phyloP scores from a whole-genome alignment of 2,797 vertebrate species.

The Tadarida brasiliensis region DNA sequence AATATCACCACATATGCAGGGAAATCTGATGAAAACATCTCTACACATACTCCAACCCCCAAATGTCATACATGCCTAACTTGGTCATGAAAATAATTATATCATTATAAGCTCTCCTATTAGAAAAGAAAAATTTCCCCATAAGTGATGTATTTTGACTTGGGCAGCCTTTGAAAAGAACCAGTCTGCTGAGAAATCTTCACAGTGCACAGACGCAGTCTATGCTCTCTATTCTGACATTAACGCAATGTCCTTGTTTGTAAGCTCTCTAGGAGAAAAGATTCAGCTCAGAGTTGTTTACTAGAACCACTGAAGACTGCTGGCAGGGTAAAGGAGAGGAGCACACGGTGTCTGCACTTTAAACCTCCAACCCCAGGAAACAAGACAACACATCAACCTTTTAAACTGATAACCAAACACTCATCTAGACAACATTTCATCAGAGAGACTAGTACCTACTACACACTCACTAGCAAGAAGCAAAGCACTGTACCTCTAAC shows the following conservation, averaged over 20 bases:
- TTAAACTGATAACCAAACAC: neutral
- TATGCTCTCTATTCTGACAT: neutral
- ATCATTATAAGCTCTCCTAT: neutral
- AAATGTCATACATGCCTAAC: neutral
- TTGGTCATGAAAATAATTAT: conserved; percentile 31
- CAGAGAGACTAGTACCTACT: neutral
- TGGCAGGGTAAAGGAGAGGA: neutral
- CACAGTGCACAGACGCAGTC: neutral
- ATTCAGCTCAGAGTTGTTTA: neutral
- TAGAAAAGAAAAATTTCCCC: neutral
- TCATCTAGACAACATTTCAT: neutral
- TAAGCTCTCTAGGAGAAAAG: conserved; percentile 44
- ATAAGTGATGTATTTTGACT: neutral
- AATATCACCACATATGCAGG: neutral
- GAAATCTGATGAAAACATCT: neutral
- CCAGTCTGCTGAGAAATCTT: neutral
- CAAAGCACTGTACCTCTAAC: conserved; percentile 43
- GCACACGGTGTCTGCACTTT: neutral
- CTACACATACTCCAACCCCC: neutral
- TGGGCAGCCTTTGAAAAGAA: conserved; percentile 15
- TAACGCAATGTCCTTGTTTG: conserved; percentile 33
- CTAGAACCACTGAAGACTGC: neutral
- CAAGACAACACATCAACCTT: neutral
- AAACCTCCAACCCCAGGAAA: neutral
- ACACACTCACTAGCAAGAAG: neutral